Percentiles rank a stretch among this genome's conserved stretches.
These are phyloP conservation scores for Phoenicopterus ruber DNA, from an alignment of 2,113 vertebrate species.

Conservation along the genomic window DNA sequence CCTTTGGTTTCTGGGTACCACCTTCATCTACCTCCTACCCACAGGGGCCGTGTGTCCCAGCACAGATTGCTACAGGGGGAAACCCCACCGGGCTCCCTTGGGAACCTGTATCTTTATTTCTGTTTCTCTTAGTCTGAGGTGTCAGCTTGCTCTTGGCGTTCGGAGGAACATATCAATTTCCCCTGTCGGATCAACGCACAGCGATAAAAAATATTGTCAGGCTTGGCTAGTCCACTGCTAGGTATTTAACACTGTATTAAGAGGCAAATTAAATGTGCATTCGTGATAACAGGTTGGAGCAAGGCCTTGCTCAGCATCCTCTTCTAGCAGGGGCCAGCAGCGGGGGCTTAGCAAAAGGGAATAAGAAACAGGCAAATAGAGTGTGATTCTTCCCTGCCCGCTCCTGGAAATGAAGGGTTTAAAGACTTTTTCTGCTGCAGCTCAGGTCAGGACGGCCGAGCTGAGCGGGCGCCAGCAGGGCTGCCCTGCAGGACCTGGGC, in stretches of 20 bases:
- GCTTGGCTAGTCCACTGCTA: not conserved
- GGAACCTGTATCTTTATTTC: not conserved
- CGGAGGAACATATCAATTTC: not conserved
- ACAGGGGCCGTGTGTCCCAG: rapidly evolving
- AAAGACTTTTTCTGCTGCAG: not conserved
- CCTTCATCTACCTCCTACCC: not conserved
- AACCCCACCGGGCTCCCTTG: not conserved
- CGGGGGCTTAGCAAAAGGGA: not conserved
- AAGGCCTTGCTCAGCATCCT: not conserved
- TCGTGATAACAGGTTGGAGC: not conserved
- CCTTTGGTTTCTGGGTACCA: not conserved
- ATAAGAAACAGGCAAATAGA: not conserved
- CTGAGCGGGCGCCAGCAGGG: rapidly evolving
- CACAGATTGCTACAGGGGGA: not conserved
- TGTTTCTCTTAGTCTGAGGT: not conserved
- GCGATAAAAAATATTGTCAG: not conserved
- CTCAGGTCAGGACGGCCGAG: rapidly evolving
- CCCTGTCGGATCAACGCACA: not conserved
- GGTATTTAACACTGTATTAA: not conserved
- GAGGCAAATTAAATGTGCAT: not conserved
- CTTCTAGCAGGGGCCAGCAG: not conserved
- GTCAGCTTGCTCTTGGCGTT: not conserved
- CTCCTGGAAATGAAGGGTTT: not conserved
- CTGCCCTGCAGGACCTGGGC: not conserved
- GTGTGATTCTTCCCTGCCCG: not conserved